Evolutionary conservation across 2,888 invertebrate species (phyloP).

Genomic region (Aphrophora alni): DNA sequence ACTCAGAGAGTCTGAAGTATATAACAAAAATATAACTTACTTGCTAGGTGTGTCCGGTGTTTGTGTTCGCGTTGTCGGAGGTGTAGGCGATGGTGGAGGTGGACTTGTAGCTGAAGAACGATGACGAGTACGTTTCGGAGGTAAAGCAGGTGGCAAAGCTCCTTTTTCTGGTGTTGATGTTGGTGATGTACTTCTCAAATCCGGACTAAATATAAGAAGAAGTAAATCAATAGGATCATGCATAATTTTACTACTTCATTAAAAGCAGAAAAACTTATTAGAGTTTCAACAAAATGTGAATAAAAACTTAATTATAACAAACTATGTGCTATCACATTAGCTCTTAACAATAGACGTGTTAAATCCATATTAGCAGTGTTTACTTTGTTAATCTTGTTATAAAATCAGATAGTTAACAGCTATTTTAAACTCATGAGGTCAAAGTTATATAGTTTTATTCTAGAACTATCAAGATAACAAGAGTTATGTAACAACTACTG

Average conservation of each 20-base stretch:
- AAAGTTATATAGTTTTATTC: neutral
- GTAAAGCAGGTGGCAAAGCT: conserved; percentile 65
- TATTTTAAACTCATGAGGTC: neutral
- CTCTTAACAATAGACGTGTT: neutral
- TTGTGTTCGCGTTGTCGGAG: neutral
- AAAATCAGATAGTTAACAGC: neutral
- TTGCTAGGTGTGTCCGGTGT: conserved; percentile 2
- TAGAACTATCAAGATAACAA: neutral
- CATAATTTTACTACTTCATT: neutral
- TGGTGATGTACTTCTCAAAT: conserved; percentile 27
- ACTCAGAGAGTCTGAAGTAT: no score
- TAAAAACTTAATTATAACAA: neutral
- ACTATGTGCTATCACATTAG: neutral
- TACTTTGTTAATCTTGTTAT: neutral
- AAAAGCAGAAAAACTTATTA: neutral
- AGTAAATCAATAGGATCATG: conserved; percentile 35
- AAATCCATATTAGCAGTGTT: neutral
- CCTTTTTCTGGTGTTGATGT: conserved; percentile 41
- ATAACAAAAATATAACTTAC: no score
- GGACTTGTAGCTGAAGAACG: conserved; percentile 35
- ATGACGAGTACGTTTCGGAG: conserved; percentile 62
- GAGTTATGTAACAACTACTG: neutral
- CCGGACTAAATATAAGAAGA: conserved; percentile 23
- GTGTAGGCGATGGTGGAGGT: conserved; percentile 41
- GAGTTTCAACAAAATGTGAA: neutral